Evolutionary conservation across 2,113 vertebrate genomes (phyloP).

Genomic region (Lagopus muta): DNA sequence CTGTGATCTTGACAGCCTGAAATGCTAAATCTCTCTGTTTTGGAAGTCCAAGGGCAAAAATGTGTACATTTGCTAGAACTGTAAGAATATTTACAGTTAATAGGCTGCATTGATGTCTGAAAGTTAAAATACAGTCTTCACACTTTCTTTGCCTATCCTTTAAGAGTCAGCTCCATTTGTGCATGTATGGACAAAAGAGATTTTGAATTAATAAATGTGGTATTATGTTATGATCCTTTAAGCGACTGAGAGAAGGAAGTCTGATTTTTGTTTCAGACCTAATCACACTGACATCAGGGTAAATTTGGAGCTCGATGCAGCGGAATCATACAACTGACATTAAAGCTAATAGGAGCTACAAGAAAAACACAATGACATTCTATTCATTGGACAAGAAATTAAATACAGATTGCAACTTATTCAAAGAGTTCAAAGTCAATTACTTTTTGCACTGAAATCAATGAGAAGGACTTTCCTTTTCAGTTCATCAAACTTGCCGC

Average conservation of each 20-base stretch:
- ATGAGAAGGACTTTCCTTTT: slow-evolving; percentile 46
- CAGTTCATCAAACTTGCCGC: slow-evolving; percentile 20
- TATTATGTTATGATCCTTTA: slow-evolving; percentile 46
- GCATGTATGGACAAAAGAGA: slow-evolving; percentile 15
- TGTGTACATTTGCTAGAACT: not conserved
- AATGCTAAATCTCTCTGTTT: not conserved
- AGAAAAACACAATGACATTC: slow-evolving; percentile 39
- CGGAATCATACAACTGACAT: slow-evolving; percentile 23
- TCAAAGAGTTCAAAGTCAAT: slow-evolving; percentile 47
- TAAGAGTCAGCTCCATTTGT: not conserved
- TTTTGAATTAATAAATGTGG: slow-evolving; percentile 49
- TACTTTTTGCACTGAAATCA: slow-evolving; percentile 49
- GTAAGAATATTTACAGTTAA: slow-evolving; percentile 5
- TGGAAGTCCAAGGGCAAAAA: not conserved
- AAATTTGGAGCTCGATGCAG: slow-evolving; percentile 30
- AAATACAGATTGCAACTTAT: slow-evolving; percentile 52
- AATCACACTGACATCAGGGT: slow-evolving; percentile 20
- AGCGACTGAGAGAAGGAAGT: slow-evolving; percentile 32
- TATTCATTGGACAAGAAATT: slow-evolving; percentile 29
- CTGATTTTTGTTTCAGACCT: slow-evolving; percentile 32
- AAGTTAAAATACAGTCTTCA: slow-evolving; percentile 18
- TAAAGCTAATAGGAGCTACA: slow-evolving; percentile 24
- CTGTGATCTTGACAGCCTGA: not conserved
- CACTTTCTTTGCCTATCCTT: not conserved
- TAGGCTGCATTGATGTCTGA: not conserved